A percentile compares a stretch with the other conserved stretches of the same genome.
phyloP scores from a whole-genome alignment of 1,140 invertebrate genomes.

The Probaryconus sp. region DNA sequence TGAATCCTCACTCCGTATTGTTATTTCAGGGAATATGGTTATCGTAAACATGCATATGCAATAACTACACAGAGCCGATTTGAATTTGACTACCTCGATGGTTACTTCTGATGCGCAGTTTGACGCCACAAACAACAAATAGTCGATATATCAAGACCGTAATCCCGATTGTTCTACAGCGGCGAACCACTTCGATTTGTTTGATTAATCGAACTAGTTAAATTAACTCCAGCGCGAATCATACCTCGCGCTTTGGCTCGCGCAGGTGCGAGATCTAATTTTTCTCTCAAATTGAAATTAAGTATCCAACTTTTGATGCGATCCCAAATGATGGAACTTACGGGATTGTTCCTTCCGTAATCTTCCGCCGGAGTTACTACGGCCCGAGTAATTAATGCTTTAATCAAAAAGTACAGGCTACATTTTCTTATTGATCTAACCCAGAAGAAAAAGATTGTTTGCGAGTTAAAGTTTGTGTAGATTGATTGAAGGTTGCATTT shows the following conservation, averaged over 20 bases:
- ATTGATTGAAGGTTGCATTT: too few relatives aligned
- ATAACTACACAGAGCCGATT: constrained; percentile 1
- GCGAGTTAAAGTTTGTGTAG: constrained; percentile 1
- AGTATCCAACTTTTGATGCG: constrained; percentile 24
- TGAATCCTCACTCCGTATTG: too few relatives aligned
- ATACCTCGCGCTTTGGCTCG: too few relatives aligned
- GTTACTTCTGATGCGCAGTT: constrained; percentile 19
- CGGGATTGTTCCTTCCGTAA: not conserved
- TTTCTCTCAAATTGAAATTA: constrained; percentile 24
- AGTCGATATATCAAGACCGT: constrained; percentile 17
- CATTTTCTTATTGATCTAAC: constrained; percentile 2
- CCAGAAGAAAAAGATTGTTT: not conserved
- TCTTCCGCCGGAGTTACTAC: constrained; percentile 1
- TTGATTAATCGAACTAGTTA: constrained; percentile 28
- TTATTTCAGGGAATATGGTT: constrained; percentile 25
- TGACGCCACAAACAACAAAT: constrained; percentile 9
- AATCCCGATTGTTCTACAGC: constrained; percentile 30
- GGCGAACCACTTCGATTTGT: constrained; percentile 28
- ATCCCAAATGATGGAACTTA: constrained; percentile 15
- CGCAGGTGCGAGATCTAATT: constrained; percentile 17
- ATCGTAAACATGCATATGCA: constrained; percentile 40
- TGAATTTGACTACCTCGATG: constrained; percentile 15
- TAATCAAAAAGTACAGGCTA: not conserved
- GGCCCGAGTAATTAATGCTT: constrained; percentile 14
- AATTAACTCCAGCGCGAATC: constrained; percentile 16